Evolutionary conservation across 2,113 vertebrate genomes (phyloP).

Genomic region (Actenoides hombroni): DNA sequence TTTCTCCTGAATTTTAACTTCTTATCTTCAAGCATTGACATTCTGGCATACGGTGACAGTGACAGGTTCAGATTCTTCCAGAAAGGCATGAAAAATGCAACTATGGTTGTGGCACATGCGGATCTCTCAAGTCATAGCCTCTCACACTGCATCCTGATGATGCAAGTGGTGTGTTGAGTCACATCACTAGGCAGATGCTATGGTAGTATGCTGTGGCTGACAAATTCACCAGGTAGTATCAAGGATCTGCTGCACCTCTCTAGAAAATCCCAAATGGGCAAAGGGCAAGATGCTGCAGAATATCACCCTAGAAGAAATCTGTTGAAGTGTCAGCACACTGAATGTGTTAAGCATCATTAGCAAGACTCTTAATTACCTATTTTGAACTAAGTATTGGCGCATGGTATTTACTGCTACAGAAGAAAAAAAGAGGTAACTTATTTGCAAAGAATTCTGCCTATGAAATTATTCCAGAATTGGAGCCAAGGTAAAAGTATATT

Average conservation of each 20-base stretch:
- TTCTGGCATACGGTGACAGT: fast-evolving
- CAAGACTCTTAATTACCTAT: neutral
- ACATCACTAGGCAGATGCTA: neutral
- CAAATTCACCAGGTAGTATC: neutral
- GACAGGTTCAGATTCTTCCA: neutral
- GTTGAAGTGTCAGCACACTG: neutral
- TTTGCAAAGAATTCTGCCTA: neutral
- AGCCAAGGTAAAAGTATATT: neutral
- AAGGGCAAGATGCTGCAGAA: neutral
- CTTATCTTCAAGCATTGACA: neutral
- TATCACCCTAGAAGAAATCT: neutral
- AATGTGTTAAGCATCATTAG: neutral
- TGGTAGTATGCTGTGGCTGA: neutral
- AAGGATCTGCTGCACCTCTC: neutral
- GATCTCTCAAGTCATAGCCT: neutral
- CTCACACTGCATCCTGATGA: neutral
- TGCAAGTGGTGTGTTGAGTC: neutral
- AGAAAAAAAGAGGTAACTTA: neutral
- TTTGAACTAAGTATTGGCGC: neutral
- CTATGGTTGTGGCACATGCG: neutral
- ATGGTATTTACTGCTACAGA: neutral
- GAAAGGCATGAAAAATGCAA: neutral
- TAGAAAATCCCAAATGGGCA: neutral
- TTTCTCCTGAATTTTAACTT: neutral
- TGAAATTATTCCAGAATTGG: neutral